Percentiles rank a stretch among this genome's conserved stretches.
phyloP scores from a whole-genome alignment of 2,888 invertebrate species.

The Bibio marci region DNA sequence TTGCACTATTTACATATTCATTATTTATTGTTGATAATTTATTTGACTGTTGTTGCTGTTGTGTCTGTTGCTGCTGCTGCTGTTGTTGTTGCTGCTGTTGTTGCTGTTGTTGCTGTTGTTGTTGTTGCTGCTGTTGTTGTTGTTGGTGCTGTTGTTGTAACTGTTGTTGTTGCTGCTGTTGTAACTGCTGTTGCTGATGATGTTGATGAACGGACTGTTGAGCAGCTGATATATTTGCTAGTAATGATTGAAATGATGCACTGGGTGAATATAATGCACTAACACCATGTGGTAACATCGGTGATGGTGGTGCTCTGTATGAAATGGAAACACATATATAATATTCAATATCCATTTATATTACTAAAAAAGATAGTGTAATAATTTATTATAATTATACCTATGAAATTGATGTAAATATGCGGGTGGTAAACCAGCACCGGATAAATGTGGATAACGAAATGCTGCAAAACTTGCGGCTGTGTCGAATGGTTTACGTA shows the following conservation, averaged over 20 bases:
- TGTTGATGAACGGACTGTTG: slow-evolving; percentile 19
- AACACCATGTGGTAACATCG: slow-evolving; percentile 44
- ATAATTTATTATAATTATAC: slow-evolving; percentile 14
- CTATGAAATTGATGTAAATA: slow-evolving; percentile 39
- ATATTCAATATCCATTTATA: not conserved
- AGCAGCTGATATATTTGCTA: slow-evolving; percentile 59
- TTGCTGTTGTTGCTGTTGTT: slow-evolving; percentile 1
- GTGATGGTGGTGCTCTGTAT: slow-evolving; percentile 40
- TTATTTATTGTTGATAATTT: not conserved
- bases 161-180: slow-evolving; percentile 18
- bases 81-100: not conserved
- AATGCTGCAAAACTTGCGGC: slow-evolving; percentile 46
- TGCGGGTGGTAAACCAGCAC: slow-evolving; percentile 36
- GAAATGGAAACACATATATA: not conserved
- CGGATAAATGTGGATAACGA: slow-evolving; percentile 43
- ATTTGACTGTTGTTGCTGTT: too few species aligned
- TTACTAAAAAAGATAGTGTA: not conserved
- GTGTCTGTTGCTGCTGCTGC: not conserved
- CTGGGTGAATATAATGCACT: slow-evolving; percentile 35
- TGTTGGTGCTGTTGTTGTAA: slow-evolving; percentile 3
- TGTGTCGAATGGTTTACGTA: slow-evolving; percentile 53
- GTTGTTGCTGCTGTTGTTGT: too few species aligned
- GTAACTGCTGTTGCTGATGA: slow-evolving; percentile 2
- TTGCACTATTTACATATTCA: not conserved
- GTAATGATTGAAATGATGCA: slow-evolving; percentile 67